phyloP scores from a whole-genome alignment of 2,888 invertebrate species.

The Volucella inflata region DNA sequence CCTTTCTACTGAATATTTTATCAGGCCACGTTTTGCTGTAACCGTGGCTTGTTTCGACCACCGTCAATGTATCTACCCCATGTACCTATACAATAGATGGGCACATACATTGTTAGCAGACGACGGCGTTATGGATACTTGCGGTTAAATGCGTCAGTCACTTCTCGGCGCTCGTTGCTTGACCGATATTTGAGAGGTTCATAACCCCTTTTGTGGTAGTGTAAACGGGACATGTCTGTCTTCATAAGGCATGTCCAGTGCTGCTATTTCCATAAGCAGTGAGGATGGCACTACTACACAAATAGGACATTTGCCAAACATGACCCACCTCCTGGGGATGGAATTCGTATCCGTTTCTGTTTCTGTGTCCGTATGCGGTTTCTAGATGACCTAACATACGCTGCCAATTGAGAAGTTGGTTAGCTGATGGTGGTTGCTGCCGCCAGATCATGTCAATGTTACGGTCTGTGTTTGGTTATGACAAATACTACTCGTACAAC shows the following conservation, averaged over 20 bases:
- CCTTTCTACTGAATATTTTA: constrained; percentile 51
- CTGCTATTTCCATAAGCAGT: neutral
- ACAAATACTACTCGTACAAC: constrained; percentile 8
- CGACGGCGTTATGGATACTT: constrained; percentile 9
- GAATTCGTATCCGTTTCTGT: too few relatives aligned
- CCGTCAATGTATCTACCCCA: constrained; percentile 8
- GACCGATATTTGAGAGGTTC: constrained; percentile 70
- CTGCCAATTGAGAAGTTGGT: neutral
- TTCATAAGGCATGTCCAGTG: neutral
- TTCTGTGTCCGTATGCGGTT: constrained; percentile 9
- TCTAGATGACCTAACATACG: neutral
- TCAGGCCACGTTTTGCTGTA: constrained; percentile 26
- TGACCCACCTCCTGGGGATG: neutral
- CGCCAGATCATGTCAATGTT: constrained; percentile 51
- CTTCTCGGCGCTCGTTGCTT: constrained; percentile 33
- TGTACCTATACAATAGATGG: neutral
- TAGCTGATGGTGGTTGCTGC: constrained; percentile 16
- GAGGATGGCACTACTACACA: neutral
- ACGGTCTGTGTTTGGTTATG: constrained; percentile 44
- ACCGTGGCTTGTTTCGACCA: constrained; percentile 16
- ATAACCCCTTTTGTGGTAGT: constrained; percentile 59
- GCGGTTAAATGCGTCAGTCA: constrained; percentile 36
- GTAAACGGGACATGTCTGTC: constrained; percentile 16
- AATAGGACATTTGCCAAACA: constrained; percentile 29
- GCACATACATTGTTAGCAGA: neutral